These are phyloP conservation scores for Drosophila mauritiana DNA, from an alignment of 1,140 invertebrate species.

Conservation along the genomic window DNA sequence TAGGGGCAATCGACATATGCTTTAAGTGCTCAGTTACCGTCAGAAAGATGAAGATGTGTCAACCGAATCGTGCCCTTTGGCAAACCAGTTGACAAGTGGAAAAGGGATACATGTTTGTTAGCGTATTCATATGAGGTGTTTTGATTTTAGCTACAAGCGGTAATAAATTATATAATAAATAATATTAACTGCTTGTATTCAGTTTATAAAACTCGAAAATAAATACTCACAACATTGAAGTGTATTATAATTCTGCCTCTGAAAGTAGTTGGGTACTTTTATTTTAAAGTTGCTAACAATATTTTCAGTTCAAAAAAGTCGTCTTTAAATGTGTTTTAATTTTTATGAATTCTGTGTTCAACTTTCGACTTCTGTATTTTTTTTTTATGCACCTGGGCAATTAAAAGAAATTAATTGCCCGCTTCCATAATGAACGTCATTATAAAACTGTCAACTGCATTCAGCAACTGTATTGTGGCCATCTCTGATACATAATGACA, in stretches of 20 bases:
- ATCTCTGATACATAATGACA: constrained; percentile 26
- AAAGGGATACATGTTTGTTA: neutral
- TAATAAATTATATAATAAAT: neutral
- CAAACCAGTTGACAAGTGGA: constrained; percentile 9
- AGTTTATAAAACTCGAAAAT: too few relatives aligned
- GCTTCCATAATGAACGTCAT: constrained; percentile 36
- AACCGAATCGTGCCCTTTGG: constrained; percentile 22
- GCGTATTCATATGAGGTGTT: neutral
- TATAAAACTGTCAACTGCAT: constrained; percentile 50
- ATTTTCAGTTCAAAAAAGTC: too few relatives aligned
- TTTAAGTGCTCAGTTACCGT: constrained; percentile 41
- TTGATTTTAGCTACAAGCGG: neutral
- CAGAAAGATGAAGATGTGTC: constrained; percentile 8
- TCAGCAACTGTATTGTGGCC: constrained; percentile 24
- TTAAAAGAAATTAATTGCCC: constrained; percentile 35
- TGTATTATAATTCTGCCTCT: too few relatives aligned
- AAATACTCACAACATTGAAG: too few relatives aligned
- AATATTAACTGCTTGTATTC: too few relatives aligned
- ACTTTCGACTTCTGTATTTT: constrained; percentile 1
- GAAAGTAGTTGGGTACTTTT: neutral
- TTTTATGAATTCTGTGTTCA: neutral
- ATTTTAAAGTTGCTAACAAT: too few relatives aligned
- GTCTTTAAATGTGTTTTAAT: too few relatives aligned
- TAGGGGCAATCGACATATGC: constrained; percentile 21
- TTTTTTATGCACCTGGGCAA: constrained; percentile 3